phyloP scores from a whole-genome alignment of 2,113 vertebrate species.

The Psophia crepitans region DNA sequence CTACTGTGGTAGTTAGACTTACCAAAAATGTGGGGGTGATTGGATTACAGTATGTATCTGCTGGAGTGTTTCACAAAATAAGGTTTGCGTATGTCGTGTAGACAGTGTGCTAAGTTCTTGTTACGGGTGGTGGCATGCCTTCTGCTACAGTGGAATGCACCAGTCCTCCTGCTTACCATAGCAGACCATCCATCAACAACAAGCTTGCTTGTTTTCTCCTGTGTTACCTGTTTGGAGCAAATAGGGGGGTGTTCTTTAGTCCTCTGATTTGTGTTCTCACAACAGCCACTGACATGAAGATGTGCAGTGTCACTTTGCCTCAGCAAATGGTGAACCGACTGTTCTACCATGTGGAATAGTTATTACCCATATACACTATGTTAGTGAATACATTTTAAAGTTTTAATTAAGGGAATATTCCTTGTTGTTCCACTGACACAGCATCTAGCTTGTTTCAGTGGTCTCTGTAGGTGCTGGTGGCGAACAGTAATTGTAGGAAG shows the following conservation, averaged over 20 bases:
- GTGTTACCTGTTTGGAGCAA: not conserved
- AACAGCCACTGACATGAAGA: not conserved
- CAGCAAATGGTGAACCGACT: not conserved
- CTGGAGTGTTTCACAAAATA: not conserved
- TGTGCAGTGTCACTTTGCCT: not conserved
- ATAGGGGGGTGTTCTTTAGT: not conserved
- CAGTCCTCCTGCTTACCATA: not conserved
- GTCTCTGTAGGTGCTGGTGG: not conserved
- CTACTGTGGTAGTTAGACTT: not conserved
- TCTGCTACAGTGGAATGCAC: not conserved
- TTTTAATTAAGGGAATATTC: not conserved
- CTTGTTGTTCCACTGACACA: not conserved
- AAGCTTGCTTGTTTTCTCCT: not conserved
- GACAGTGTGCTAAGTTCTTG: not conserved
- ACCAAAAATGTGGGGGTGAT: accelerated
- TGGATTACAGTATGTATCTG: not conserved
- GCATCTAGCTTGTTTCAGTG: not conserved
- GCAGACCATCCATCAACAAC: not conserved
- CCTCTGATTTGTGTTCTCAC: not conserved
- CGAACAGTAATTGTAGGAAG: not conserved
- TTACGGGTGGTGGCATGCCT: not conserved
- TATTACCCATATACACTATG: not conserved
- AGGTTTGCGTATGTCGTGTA: not conserved
- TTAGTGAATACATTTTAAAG: not conserved
- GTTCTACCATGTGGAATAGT: not conserved